These are phyloP conservation scores for Vidua macroura DNA, from an alignment of 2,113 vertebrate genomes.

Conservation along the genomic window DNA sequence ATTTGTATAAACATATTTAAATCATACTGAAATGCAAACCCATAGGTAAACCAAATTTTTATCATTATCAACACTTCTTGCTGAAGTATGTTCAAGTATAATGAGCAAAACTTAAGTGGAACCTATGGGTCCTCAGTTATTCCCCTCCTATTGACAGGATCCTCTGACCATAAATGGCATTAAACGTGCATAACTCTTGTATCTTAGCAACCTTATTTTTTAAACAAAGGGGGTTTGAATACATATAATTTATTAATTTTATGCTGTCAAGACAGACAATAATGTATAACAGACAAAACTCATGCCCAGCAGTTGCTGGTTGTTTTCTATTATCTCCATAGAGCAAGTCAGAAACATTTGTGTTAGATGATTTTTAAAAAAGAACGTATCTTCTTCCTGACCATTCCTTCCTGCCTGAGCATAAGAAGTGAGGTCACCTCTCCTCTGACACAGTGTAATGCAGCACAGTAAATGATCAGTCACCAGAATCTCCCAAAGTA, in stretches of 20 bases:
- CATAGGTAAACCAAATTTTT: not conserved
- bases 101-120: not conserved
- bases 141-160: not conserved
- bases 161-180: not conserved
- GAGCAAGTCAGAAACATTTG: conserved; percentile 36
- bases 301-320: not conserved
- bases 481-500: not conserved
- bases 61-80: not conserved
- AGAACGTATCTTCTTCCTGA: not conserved
- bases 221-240: not conserved
- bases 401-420: not conserved
- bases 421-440: not conserved
- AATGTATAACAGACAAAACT: conserved; percentile 5
- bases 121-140: not conserved
- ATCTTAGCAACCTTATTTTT: conserved; percentile 49
- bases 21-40: not conserved
- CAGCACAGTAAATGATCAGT: not conserved
- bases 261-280: conserved; percentile 13
- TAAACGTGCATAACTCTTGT: not conserved
- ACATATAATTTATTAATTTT: conserved; percentile 12
- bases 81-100: not conserved
- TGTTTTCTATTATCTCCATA: conserved; percentile 38
- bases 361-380: not conserved
- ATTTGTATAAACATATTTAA: not conserved
- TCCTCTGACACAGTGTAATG: not conserved